Evolutionary conservation across 1,140 invertebrate species (phyloP).

Genomic region (Euwallacea fornicatus): DNA sequence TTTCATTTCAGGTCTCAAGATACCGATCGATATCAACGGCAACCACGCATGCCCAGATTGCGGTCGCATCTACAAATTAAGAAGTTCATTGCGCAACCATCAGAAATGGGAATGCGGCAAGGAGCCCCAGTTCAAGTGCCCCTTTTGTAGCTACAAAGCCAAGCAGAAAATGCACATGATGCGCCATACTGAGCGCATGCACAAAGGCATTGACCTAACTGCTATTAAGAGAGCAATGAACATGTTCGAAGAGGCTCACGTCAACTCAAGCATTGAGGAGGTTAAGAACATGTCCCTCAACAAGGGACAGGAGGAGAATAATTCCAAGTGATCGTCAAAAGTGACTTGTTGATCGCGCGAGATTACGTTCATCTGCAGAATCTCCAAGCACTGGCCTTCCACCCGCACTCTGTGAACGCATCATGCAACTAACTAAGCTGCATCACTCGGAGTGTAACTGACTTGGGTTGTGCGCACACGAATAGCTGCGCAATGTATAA

Average conservation of each 20-base stretch:
- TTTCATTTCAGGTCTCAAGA: slow-evolving; percentile 23
- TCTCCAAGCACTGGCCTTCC: too few species aligned
- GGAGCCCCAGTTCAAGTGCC: slow-evolving; percentile 80
- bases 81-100: slow-evolving; percentile 77
- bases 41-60: slow-evolving; percentile 38
- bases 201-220: slow-evolving; percentile 53
- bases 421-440: too few species aligned
- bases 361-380: too few species aligned
- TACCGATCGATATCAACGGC: slow-evolving; percentile 20
- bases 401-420: too few species aligned
- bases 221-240: slow-evolving; percentile 24
- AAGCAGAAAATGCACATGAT: slow-evolving; percentile 85
- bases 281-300: slow-evolving; percentile 31
- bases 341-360: too few species aligned
- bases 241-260: slow-evolving; percentile 15
- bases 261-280: slow-evolving; percentile 10
- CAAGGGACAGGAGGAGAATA: neutral
- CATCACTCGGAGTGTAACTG: too few species aligned
- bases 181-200: slow-evolving; percentile 79
- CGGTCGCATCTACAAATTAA: slow-evolving; percentile 42
- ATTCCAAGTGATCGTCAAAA: neutral
- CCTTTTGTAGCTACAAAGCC: slow-evolving; percentile 77
- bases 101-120: slow-evolving; percentile 85
- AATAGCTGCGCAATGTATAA: too few species aligned
- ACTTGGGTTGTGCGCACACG: too few species aligned